Percentiles rank a stretch among this genome's conserved stretches.
Conservation (phyloP, 1,140 invertebrate genomes). For the Argopecten irradians region DNA sequence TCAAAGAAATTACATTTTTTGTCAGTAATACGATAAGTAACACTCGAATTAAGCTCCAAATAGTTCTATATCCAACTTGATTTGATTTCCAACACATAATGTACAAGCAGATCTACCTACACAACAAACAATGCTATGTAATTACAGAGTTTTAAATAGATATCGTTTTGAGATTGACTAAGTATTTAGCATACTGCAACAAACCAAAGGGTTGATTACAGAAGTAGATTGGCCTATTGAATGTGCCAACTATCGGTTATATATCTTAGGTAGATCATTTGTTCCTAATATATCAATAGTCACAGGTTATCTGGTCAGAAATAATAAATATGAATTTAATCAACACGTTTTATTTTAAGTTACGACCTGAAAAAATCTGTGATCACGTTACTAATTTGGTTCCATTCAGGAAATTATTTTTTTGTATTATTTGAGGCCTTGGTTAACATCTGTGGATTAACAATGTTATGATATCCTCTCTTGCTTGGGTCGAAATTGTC, state of each 20-base stretch:
- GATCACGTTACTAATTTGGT: not conserved
- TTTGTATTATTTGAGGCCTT: not conserved
- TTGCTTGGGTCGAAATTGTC: not conserved
- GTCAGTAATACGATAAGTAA: not conserved
- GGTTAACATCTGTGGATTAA: not conserved
- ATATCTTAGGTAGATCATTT: not conserved
- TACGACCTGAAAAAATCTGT: not conserved
- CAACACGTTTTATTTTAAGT: conserved; percentile 2
- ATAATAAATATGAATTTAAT: not conserved
- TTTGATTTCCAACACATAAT: not conserved
- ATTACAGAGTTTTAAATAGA: not conserved
- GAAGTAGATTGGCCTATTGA: not conserved
- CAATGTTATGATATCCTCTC: not conserved
- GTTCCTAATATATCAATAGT: not conserved
- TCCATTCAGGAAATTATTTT: not conserved
- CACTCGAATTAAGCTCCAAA: not conserved
- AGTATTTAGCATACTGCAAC: not conserved
- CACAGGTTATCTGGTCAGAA: not conserved
- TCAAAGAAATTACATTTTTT: not conserved
- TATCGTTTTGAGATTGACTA: not conserved
- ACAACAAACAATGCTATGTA: not conserved
- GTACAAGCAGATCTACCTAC: not conserved
- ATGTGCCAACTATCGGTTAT: not conserved
- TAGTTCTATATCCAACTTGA: not conserved
- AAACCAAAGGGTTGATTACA: not conserved